phyloP scores from a whole-genome alignment of 1,140 invertebrate species.

The Brevipalpus yothersi region DNA sequence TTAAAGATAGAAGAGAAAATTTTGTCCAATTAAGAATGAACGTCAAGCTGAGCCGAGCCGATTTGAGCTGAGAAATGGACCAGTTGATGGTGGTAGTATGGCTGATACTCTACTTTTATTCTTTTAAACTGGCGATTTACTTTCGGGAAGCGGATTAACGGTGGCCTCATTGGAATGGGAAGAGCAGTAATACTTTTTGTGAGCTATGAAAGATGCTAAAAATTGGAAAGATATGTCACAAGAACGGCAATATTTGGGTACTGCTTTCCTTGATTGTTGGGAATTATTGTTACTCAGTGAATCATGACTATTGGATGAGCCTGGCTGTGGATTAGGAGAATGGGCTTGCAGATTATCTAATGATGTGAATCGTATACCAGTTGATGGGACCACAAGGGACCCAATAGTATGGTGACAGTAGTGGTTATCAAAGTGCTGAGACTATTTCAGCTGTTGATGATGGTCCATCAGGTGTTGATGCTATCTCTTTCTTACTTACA shows the following conservation, averaged over 20 bases:
- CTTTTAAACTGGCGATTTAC: background rate
- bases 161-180: conserved; percentile 2
- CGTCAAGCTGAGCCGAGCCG: no score
- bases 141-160: background rate
- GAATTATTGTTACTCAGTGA: background rate
- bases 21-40: no score
- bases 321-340: background rate
- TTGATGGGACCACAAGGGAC: conserved; percentile 70
- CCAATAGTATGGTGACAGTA: conserved; percentile 37
- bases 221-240: conserved; percentile 89
- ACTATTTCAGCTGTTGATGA: no score
- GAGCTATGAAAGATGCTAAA: conserved; percentile 63
- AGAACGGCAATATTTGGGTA: conserved; percentile 58
- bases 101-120: no score
- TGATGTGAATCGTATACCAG: conserved; percentile 81
- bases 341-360: conserved; percentile 76
- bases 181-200: conserved; percentile 80
- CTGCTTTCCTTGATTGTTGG: background rate
- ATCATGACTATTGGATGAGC: background rate
- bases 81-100: no score
- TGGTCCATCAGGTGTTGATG: no score
- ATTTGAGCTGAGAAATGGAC: no score
- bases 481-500: background rate
- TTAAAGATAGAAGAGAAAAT: no score
- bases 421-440: no score